phyloP scores from a whole-genome alignment of 2,797 vertebrate species.

The Mareca penelope region DNA sequence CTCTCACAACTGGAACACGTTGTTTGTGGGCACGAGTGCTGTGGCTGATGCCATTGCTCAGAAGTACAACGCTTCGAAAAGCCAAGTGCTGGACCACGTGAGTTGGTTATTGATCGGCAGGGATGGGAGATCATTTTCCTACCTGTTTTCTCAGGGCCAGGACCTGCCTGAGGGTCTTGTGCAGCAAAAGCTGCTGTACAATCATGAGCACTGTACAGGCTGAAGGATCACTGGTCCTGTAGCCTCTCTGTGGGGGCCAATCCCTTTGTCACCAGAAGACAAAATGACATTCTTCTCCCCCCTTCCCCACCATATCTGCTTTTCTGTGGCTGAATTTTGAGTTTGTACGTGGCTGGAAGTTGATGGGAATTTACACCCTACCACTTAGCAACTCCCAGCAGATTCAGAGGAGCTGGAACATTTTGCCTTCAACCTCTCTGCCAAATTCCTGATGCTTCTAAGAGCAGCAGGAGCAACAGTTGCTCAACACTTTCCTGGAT shows the following conservation, averaged over 20 bases:
- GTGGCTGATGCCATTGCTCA: constrained; percentile 94
- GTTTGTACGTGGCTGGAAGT: neutral
- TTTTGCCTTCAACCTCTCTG: neutral
- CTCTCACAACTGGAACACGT: constrained; percentile 95
- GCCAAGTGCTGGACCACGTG: constrained; percentile 94
- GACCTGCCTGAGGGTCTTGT: neutral
- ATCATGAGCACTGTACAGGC: accelerated
- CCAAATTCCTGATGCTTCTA: neutral
- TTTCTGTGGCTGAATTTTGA: neutral
- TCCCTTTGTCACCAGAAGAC: neutral
- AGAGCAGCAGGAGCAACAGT: neutral
- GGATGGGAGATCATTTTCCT: neutral
- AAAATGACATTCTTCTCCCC: neutral
- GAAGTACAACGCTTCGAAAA: constrained; percentile 94
- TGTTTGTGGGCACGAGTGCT: constrained; percentile 93
- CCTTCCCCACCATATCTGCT: neutral
- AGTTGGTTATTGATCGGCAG: constrained; percentile 72
- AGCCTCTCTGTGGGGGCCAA: neutral
- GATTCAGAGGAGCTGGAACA: neutral
- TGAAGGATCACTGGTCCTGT: neutral
- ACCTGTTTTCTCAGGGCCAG: neutral
- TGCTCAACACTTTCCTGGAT: neutral
- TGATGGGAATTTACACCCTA: neutral
- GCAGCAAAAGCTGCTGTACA: neutral
- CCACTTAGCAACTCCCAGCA: neutral